Evolutionary conservation across 1,140 invertebrate species (phyloP).

Genomic region (Cydia amplana): DNA sequence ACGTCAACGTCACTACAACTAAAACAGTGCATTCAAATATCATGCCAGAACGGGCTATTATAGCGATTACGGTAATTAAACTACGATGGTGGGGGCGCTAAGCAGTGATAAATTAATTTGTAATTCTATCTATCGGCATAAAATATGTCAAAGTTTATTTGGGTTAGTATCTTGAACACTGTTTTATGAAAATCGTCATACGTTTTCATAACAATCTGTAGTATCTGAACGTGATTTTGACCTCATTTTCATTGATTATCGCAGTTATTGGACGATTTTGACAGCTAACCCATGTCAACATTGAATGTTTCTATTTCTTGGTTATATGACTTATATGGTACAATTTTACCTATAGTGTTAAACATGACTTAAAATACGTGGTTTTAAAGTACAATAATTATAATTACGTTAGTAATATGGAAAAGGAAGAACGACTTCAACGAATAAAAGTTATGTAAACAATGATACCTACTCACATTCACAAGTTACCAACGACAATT

Average conservation of each 20-base stretch:
- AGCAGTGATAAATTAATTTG: too few species aligned
- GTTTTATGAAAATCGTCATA: background rate
- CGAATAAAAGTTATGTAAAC: constrained; percentile 64
- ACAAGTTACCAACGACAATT: background rate
- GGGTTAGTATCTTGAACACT: background rate
- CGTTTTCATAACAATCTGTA: background rate
- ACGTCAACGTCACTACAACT: too few species aligned
- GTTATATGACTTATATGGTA: background rate
- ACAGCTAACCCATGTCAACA: background rate
- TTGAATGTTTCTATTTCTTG: too few species aligned
- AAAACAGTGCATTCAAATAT: background rate
- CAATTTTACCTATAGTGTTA: background rate
- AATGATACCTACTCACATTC: constrained; percentile 36
- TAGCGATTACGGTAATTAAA: too few species aligned
- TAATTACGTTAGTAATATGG: constrained; percentile 41
- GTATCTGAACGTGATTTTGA: constrained; percentile 8
- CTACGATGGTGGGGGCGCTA: too few species aligned
- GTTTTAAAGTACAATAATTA: background rate
- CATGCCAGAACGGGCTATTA: background rate
- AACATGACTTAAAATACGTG: constrained; percentile 1
- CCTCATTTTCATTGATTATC: background rate
- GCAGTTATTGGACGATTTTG: too few species aligned
- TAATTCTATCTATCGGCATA: background rate
- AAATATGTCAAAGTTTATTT: background rate
- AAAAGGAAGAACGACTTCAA: constrained; percentile 60